Conservation (phyloP, 2,888 invertebrate genomes). For the Mimachlamys varia region DNA sequence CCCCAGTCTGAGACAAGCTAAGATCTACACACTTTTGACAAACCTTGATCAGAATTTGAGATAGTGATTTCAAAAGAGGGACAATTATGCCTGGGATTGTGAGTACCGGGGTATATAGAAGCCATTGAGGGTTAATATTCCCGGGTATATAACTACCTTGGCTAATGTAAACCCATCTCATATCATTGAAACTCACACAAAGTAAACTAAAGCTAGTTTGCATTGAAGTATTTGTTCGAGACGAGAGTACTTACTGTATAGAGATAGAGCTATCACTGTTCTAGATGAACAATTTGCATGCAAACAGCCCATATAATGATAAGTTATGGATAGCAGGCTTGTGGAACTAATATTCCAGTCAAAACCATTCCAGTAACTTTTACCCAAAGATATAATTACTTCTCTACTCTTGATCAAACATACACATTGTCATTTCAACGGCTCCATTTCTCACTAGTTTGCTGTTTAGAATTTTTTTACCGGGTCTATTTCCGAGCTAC, state of each 20-base stretch:
- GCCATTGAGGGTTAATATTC: conserved; percentile 24
- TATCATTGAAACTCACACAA: conserved; percentile 11
- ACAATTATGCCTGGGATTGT: background rate
- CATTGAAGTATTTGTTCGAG: conserved; percentile 36
- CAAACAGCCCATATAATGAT: background rate
- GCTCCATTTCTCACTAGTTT: conserved; percentile 26
- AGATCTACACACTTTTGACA: conserved; percentile 36
- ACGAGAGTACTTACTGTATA: conserved; percentile 30
- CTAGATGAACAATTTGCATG: conserved; percentile 26
- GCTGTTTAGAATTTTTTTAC: background rate
- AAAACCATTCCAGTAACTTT: background rate
- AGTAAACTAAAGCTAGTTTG: conserved; percentile 15
- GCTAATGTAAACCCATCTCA: conserved; percentile 13
- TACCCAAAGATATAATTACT: conserved; percentile 7
- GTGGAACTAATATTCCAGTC: conserved; percentile 23
- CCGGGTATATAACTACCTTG: background rate
- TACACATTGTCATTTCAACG: background rate
- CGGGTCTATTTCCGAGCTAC: background rate
- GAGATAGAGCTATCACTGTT: conserved; percentile 1
- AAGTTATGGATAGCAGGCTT: background rate
- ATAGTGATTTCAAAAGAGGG: conserved; percentile 36
- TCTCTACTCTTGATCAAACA: conserved; percentile 10
- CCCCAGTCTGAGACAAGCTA: background rate
- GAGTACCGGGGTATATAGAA: background rate
- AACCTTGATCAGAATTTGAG: conserved; percentile 29